Evolutionary conservation across 2,113 vertebrate species (phyloP).

Genomic region (Elachura formosa): DNA sequence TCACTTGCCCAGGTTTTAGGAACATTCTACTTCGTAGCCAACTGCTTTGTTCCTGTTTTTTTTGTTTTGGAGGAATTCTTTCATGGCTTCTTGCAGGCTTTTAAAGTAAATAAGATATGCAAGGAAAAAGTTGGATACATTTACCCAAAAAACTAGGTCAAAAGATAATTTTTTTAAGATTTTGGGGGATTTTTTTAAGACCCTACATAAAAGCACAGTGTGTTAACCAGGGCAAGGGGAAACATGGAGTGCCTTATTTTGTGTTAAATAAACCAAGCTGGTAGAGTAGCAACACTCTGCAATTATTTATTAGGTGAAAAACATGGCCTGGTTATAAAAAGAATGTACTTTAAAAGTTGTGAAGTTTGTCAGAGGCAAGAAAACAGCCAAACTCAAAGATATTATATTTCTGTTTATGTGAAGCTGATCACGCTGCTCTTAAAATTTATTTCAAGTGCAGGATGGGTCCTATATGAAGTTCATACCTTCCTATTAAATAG

Average conservation of each 20-base stretch:
- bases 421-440: background rate
- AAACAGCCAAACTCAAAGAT: background rate
- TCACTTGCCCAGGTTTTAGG: background rate
- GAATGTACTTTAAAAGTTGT: background rate
- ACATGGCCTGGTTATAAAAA: background rate
- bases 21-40: background rate
- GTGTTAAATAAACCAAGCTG: background rate
- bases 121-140: background rate
- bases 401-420: background rate
- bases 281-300: background rate
- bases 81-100: background rate
- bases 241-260: background rate
- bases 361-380: background rate
- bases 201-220: background rate
- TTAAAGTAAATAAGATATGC: background rate
- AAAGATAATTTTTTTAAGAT: background rate
- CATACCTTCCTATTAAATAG: background rate
- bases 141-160: background rate
- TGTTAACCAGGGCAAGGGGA: background rate
- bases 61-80: background rate
- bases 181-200: background rate
- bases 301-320: conserved; percentile 26
- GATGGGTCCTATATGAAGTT: background rate
- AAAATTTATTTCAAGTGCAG: background rate
- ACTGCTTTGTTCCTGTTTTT: background rate